Evolutionary conservation across 2,113 vertebrate species (phyloP).

Genomic region (Poeciliopsis occidentalis): DNA sequence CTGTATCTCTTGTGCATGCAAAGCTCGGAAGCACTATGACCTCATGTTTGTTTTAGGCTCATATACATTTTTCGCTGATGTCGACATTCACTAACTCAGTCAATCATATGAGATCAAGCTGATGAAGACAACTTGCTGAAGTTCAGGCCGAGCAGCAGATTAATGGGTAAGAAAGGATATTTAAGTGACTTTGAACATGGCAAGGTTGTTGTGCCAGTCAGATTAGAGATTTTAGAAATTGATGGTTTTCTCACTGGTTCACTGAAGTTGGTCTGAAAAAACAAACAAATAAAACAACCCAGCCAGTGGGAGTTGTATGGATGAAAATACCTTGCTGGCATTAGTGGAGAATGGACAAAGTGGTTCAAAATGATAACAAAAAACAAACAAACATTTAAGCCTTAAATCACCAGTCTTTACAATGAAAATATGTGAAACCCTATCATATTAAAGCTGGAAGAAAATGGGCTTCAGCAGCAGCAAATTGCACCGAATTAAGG

Average conservation of each 20-base stretch:
- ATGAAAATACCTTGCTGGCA: background rate
- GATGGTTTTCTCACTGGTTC: background rate
- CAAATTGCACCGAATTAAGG: too few relatives aligned
- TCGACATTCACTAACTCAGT: background rate
- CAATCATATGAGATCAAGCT: background rate
- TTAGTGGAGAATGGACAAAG: background rate
- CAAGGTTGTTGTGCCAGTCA: background rate
- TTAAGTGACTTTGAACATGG: background rate
- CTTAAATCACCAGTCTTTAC: too few relatives aligned
- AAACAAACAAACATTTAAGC: too few relatives aligned
- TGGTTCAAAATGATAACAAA: background rate
- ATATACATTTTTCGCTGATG: background rate
- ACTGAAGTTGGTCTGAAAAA: background rate
- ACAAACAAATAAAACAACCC: background rate
- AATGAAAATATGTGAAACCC: too few relatives aligned
- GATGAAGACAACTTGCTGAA: background rate
- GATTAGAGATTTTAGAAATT: too few relatives aligned
- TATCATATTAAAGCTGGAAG: too few relatives aligned
- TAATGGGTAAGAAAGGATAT: background rate
- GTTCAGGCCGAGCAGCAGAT: background rate
- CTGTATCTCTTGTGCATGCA: slow-evolving; percentile 22
- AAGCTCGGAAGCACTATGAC: slow-evolving; percentile 15
- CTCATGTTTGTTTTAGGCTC: background rate
- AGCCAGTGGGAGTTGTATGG: background rate
- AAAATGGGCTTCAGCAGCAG: too few relatives aligned